phyloP scores from a whole-genome alignment of 1,140 invertebrate species.

The Drosophila pandora region DNA sequence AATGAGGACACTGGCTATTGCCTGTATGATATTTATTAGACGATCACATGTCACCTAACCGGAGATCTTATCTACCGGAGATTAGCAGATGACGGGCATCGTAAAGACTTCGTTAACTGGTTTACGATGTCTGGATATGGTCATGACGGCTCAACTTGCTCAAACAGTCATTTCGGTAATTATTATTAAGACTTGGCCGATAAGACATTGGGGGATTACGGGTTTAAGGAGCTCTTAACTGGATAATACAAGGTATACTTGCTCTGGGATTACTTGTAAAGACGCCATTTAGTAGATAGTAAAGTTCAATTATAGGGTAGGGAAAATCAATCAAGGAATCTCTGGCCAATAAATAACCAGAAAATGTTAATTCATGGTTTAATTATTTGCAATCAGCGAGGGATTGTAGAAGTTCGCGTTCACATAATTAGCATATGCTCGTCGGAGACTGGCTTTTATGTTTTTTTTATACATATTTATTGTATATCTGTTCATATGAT shows the following conservation, averaged over 20 bases:
- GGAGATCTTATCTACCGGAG: constrained; percentile 22
- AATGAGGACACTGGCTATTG: constrained; percentile 11
- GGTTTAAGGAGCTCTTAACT: neutral
- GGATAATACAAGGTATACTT: neutral
- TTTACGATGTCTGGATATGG: constrained; percentile 44
- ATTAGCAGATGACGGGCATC: constrained; percentile 23
- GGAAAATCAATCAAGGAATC: constrained; percentile 10
- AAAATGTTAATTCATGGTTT: constrained; percentile 14
- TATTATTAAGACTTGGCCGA: constrained; percentile 2
- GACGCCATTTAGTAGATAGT: too few species aligned
- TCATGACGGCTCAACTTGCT: constrained; percentile 22
- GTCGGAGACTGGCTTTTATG: constrained; percentile 4
- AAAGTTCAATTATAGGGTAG: too few species aligned
- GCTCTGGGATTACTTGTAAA: neutral
- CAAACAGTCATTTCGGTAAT: constrained; percentile 19
- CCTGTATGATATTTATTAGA: constrained; percentile 31
- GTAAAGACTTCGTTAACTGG: constrained; percentile 64
- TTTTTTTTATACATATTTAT: neutral
- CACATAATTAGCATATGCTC: constrained; percentile 48
- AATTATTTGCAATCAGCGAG: constrained; percentile 28
- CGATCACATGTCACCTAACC: constrained; percentile 33
- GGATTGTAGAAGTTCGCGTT: constrained; percentile 22
- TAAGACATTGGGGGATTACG: constrained; percentile 14
- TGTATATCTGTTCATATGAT: neutral
- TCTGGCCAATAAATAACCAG: constrained; percentile 4